A percentile compares a stretch with the other conserved stretches of the same genome.
phyloP scores from a whole-genome alignment of 1,140 invertebrate genomes.

The Pseudomyrmex concolor region DNA sequence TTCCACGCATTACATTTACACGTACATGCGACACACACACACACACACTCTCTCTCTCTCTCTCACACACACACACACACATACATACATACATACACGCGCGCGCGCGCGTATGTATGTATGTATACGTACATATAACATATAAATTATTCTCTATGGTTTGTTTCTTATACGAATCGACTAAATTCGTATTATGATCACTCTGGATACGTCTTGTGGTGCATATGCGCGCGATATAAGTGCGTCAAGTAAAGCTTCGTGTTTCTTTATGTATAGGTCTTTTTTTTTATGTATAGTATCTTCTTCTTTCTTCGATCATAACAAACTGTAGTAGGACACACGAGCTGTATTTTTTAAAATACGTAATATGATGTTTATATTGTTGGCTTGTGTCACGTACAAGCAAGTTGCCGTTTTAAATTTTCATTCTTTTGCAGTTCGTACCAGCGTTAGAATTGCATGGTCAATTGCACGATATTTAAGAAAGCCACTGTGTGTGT shows the following conservation, averaged over 20 bases:
- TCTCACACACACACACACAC: too few relatives aligned
- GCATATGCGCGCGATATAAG: constrained; percentile 48
- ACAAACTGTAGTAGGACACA: constrained; percentile 18
- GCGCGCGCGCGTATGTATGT: too few relatives aligned
- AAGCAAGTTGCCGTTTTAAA: constrained; percentile 15
- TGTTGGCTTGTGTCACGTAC: neutral
- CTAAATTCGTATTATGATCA: constrained; percentile 65
- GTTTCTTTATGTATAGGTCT: constrained; percentile 16
- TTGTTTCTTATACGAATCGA: constrained; percentile 46
- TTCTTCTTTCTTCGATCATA: constrained; percentile 27
- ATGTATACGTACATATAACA: constrained; percentile 30
- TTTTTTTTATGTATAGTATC: neutral
- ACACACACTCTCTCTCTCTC: too few relatives aligned
- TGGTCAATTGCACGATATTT: constrained; percentile 8
- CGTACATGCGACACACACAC: too few relatives aligned
- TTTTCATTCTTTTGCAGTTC: neutral
- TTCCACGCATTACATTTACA: neutral
- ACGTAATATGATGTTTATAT: constrained; percentile 49
- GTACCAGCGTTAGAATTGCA: neutral
- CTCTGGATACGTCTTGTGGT: constrained; percentile 62
- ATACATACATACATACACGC: too few relatives aligned
- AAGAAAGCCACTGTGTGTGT: neutral
- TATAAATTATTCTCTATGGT: constrained; percentile 40
- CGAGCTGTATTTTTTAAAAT: constrained; percentile 33
- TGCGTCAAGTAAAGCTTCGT: constrained; percentile 35